Evolutionary conservation across 2,797 vertebrate species (phyloP), one percentile per base, ranked within the genome.

Genomic region (Sebastolobus altivelis): DNA sequence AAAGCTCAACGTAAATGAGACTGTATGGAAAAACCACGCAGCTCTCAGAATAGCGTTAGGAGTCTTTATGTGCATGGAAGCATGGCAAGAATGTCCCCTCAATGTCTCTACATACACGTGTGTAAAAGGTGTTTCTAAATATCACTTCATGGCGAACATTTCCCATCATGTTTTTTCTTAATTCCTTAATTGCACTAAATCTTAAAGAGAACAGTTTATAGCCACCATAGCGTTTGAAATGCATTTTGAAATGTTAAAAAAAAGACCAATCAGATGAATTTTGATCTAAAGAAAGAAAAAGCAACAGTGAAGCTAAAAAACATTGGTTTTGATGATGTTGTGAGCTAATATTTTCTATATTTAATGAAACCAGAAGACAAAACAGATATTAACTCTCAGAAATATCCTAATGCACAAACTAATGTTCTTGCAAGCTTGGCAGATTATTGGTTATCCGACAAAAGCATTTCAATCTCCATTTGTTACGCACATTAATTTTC

Each of bases 1-100:
- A 75, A 75, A 67, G 65, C 74, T 67, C 20, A 58, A 66, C n/a
- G 9, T 76, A 80, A 89, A 91, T 91, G 77, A 89, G 67, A 87
- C 70, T 0, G 22, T 65, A 65, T 82, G 31, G 78, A 87, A 92
- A 91, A 92, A 88, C 86, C 89, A 56, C 60, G 5, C 35, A 2
- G 56, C 56, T 80, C 80, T 86, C 43, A 72, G 82, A 89, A 87
- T 88, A 90, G 58, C 70, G 55, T 81, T 79, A 63, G 27, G 65
- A 71, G n/a, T 59, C 52, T 72, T 79, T 33, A 73, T 80, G 69
- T 60, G 38, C 37, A 35, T 60, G 43, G 75, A 78, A 66, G 55
- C 78, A 75, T 59, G 77, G 56, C 70, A 85, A 65, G 83, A 92
- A 85, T 87, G 70, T 72, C 68, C 22, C 16, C 13, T n/a, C n/a